Base-by-base conservation (phyloP, 1,140 invertebrate species). In the Bombus consobrinus region DNA sequence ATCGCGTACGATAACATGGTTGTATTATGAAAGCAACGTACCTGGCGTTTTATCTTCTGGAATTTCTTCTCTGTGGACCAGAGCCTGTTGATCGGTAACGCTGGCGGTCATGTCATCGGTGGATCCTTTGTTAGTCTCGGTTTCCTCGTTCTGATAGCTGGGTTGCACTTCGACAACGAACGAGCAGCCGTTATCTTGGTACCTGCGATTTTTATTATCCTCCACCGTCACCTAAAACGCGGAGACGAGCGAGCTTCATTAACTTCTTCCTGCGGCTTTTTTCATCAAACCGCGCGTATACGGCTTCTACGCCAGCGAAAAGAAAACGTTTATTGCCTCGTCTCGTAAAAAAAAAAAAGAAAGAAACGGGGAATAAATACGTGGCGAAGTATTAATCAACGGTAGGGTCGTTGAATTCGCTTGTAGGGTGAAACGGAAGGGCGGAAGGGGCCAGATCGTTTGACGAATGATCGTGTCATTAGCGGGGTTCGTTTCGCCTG, bases 81-180 rank as follows among this genome's bases (percentile, higher is more conserved):
- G 92, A 75, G 96, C 95, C 86, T 93, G 91, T 92, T 96, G 96
- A 92, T 96, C 96, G 32, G 95, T 95, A 12, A 93, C 82, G 69
- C 87, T 89, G 69, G 88, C 87, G 28, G 87, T 86, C 59, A 93
- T 84, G 79, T 95, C 93, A 18, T 93, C 91, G 41, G 88, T 89
- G 57, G 92, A 93, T 71, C 91, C 92, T 88, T 89, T 92, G 77
- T 91, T 92, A 28, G 79, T 89, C 37, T 93, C 92, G 41, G 84
- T 83, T 41, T 93, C 91, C n/a, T 93, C 87, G 73, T 86, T 91
- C 66, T 93, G 91, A 87, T 95, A 94, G 83, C 90, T 86, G 76
- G 94, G 87, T 85, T 95, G 86, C 81, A 97, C 97, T 90, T 98
- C 97, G 6, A 97, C 97, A 3, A 98, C 97, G 85, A 97, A 97